Evolutionary conservation across 2,888 invertebrate genomes (phyloP).

Genomic region (Creontiades dilutus): DNA sequence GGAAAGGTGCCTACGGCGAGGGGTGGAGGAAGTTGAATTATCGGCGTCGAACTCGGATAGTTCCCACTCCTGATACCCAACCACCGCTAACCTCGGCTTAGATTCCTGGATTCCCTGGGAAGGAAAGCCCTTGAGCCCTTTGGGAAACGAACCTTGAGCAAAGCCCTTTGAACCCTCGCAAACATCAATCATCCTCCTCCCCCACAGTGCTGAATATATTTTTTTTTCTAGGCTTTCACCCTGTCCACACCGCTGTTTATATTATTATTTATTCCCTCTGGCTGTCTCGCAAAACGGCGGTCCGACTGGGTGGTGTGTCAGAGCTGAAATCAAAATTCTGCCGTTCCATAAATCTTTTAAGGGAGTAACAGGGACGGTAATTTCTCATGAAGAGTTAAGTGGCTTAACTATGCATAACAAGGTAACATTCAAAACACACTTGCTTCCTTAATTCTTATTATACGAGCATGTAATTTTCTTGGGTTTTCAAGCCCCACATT

Average conservation of each 20-base stretch:
- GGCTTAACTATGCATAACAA: too few relatives aligned
- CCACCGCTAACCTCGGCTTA: constrained; percentile 37
- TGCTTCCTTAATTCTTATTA: too few relatives aligned
- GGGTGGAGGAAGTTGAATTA: constrained; percentile 26
- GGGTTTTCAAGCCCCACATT: too few relatives aligned
- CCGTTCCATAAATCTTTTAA: too few relatives aligned
- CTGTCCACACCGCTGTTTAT: constrained; percentile 52
- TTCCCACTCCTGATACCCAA: constrained; percentile 34
- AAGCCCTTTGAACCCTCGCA: constrained; percentile 59
- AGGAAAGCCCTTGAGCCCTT: constrained; percentile 58
- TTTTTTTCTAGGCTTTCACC: background rate
- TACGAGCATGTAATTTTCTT: too few relatives aligned
- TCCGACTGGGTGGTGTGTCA: background rate
- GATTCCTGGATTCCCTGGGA: constrained; percentile 18
- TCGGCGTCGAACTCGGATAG: constrained; percentile 42
- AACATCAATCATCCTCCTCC: constrained; percentile 51
- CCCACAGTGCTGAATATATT: background rate
- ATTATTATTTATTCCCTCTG: constrained; percentile 52
- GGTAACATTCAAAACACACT: too few relatives aligned
- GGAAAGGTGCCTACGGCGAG: background rate
- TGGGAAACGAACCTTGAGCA: constrained; percentile 62
- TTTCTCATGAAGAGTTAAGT: too few relatives aligned
- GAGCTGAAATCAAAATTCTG: too few relatives aligned
- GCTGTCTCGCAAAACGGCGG: background rate
- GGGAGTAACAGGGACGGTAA: too few relatives aligned